A percentile compares a stretch with the other conserved stretches of the same genome.
phyloP scores from a whole-genome alignment of 2,888 invertebrate species.

The Phengaris arion region DNA sequence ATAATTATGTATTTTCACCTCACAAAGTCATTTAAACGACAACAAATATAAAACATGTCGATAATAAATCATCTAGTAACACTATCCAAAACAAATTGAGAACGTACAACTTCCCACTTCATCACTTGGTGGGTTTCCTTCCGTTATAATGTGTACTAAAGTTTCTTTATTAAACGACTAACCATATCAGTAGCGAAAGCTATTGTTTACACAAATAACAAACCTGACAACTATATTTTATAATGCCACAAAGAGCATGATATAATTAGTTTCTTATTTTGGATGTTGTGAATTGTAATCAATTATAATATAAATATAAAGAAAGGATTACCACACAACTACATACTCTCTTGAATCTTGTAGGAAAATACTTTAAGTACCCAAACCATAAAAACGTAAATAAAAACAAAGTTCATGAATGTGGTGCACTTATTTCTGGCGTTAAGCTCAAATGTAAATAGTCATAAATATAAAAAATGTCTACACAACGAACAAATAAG shows the following conservation, averaged over 20 bases:
- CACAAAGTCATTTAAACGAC: not conserved
- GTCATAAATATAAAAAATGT: constrained; percentile 18
- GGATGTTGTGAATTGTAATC: no score
- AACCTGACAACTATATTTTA: not conserved
- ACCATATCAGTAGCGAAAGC: constrained; percentile 13
- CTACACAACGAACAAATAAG: constrained; percentile 9
- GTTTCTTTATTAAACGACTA: constrained; percentile 25
- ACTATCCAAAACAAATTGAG: constrained; percentile 45
- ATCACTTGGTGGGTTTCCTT: constrained; percentile 50
- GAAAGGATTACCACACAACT: no score
- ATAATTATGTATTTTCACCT: not conserved
- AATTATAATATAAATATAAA: no score
- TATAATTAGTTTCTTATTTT: not conserved
- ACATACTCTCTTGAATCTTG: not conserved
- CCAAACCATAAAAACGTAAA: not conserved
- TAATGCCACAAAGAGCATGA: not conserved
- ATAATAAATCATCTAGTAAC: constrained; percentile 44
- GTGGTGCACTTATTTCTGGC: constrained; percentile 3
- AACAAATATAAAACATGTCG: not conserved
- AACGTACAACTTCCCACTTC: constrained; percentile 44
- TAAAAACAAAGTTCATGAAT: not conserved
- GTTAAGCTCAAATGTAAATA: not conserved
- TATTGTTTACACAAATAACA: constrained; percentile 17
- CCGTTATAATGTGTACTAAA: constrained; percentile 41
- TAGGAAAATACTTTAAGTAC: not conserved